Evolutionary conservation across 2,888 invertebrate genomes (phyloP).

Genomic region (Noctua pronuba): DNA sequence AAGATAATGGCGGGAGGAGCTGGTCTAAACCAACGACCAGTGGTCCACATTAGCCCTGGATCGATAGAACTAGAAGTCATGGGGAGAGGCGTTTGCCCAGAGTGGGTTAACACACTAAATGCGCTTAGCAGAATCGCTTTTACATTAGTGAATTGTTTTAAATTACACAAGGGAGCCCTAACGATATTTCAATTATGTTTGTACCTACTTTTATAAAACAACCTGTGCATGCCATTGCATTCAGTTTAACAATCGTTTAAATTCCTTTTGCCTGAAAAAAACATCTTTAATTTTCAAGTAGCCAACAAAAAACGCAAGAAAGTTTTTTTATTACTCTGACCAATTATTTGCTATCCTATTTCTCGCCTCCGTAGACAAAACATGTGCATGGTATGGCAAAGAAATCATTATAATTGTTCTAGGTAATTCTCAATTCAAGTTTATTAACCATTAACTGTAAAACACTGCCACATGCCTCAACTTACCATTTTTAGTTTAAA

Average conservation of each 20-base stretch:
- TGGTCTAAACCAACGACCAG: neutral
- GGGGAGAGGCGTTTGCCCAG: neutral
- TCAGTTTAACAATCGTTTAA: neutral
- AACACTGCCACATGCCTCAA: neutral
- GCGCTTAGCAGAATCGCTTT: neutral
- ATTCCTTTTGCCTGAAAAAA: neutral
- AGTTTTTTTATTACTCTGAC: neutral
- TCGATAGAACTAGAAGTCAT: neutral
- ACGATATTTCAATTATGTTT: conserved; percentile 9
- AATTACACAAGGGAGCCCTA: neutral
- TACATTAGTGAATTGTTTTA: neutral
- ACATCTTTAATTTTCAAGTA: neutral
- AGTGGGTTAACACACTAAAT: neutral
- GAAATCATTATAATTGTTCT: neutral
- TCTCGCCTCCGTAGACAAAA: neutral
- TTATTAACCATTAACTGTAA: neutral
- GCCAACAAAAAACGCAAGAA: neutral
- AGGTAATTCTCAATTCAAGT: neutral
- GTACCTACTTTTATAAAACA: neutral
- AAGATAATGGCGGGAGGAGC: neutral
- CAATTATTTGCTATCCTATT: neutral
- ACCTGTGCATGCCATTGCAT: neutral
- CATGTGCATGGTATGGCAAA: neutral
- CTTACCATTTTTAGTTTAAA: neutral
- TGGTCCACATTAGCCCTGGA: neutral